Evolutionary conservation across 1,140 invertebrate species (phyloP), one percentile per base, ranked within the genome.

Genomic region (Eumeta japonica): DNA sequence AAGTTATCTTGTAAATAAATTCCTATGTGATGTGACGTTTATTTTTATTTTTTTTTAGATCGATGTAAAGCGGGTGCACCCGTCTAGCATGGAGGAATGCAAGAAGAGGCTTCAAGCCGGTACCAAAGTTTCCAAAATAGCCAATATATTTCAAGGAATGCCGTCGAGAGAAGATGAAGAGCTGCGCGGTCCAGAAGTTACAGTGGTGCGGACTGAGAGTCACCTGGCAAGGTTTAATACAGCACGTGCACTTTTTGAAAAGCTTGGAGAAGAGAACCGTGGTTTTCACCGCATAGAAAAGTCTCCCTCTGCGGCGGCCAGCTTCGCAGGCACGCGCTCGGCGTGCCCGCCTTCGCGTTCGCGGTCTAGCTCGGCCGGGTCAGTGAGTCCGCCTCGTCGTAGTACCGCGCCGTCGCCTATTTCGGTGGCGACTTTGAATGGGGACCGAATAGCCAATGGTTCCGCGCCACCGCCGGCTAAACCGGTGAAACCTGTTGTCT

Each of bases 161-260:
- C 68, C 77, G 37, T 62, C 74, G 16, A 65, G 58, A 39, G 72
- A 75, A 46, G 55, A 74, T 57, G 68, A 68, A 64, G 55, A 72
- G 45, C 58, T 68, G 68, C 48, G 73, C 52, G 55, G 80, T 35
- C 77, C 74, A 20, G 79, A 81, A 50, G 84, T 87, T 24, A 86
- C 86, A 2, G 85, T 90, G n/a, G 87, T 88, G 28, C 79, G 90
- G 34, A 90, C 89, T 2, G 90, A 94, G 74, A 92, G 89, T 44
- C 90, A 93, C 61, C 83, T 92, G 44, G 86, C 89, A 11, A 76
- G 93, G 32, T 96, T 97, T 68, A 94, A 94, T 60, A 92, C 89
- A 67, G 93, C 93, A 1, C 78, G 91, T 18, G 92, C 92, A 15
- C 79, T 97, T 14, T 96, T 97, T 71, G 92, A 95, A 65, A 92